Evolutionary conservation across 2,888 invertebrate species (phyloP), one percentile per base, ranked within the genome.

Genomic region (Ceramica pisi): DNA sequence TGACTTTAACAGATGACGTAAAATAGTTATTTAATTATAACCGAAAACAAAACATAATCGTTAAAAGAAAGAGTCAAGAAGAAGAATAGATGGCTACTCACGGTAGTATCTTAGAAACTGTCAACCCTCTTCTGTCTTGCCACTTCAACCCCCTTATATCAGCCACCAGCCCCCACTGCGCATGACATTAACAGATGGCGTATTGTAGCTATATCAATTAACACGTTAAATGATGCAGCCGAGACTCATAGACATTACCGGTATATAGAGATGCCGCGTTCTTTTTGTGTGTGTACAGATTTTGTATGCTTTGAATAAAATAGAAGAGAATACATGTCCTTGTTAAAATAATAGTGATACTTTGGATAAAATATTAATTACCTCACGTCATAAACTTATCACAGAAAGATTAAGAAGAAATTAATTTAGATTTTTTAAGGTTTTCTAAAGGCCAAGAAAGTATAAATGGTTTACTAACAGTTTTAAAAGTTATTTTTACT

Each of bases 191-290:
- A 64, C 51, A 61, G 31, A 79, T 62, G 56, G 23, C 60, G 23
- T 55, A 23, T 9, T 44, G 46, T 67, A 35, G 38, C 0, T 46
- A 59, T 86, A 87, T 82, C 80, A 85, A 87, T 87, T 85, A 89
- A 83, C 80, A 69, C 81, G 75, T 82, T 80, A 87, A 86, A 86
- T 86, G 87, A 81, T 80, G 85, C 78, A 81, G 69, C 73, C 55
- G 78, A 68, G 78, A 68, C 73, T 80, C 71, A 81, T 79, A 78
- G 75, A 69, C 56, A 75, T 67, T 31, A 8, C 31, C 74, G 63
- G 71, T 86, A 74, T 81, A 85, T 82, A 61, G 81, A 72, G 78
- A 82, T 63, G 75, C 81, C 82, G 60, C 66, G 63, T 80, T 80
- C 67, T 83, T 79, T 71, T 63, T 26, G 66, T 75, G 65, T 38